Percentiles rank a stretch among this genome's conserved stretches.
Evolutionary conservation across 1,140 invertebrate species (phyloP).

Genomic region (Catajapyx aquilonaris): DNA sequence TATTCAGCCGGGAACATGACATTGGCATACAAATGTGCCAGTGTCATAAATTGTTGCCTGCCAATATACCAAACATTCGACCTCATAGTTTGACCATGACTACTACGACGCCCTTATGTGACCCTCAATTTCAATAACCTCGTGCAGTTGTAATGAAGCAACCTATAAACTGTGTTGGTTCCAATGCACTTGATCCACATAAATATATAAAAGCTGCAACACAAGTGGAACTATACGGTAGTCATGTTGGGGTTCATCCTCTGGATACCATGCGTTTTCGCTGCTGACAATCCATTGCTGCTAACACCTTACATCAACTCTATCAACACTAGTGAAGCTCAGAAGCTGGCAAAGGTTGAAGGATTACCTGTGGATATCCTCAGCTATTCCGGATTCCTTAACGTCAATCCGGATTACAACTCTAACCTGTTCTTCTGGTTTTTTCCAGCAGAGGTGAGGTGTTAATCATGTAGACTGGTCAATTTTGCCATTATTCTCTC

Average conservation of each 20-base stretch:
- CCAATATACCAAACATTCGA: neutral
- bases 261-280: slow-evolving; percentile 4
- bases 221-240: neutral
- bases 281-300: slow-evolving; percentile 20
- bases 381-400: slow-evolving; percentile 24
- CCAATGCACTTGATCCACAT: neutral
- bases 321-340: slow-evolving; percentile 16
- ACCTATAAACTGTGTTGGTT: neutral
- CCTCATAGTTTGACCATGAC: neutral
- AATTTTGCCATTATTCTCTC: neutral
- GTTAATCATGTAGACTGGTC: slow-evolving; percentile 6
- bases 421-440: slow-evolving; percentile 31
- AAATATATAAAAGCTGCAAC: neutral
- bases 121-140: neutral
- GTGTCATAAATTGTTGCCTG: no score
- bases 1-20: neutral
- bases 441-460: slow-evolving; percentile 24
- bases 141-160: neutral
- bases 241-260: neutral
- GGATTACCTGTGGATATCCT: neutral
- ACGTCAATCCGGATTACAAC: slow-evolving; percentile 22
- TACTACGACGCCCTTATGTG: no score
- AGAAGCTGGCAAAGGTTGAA: slow-evolving; percentile 1
- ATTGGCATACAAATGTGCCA: no score
- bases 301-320: slow-evolving; percentile 19